A percentile compares a stretch with the other conserved stretches of the same genome.
Conservation (phyloP, 2,797 vertebrate species). For the Scolopax rusticola region DNA sequence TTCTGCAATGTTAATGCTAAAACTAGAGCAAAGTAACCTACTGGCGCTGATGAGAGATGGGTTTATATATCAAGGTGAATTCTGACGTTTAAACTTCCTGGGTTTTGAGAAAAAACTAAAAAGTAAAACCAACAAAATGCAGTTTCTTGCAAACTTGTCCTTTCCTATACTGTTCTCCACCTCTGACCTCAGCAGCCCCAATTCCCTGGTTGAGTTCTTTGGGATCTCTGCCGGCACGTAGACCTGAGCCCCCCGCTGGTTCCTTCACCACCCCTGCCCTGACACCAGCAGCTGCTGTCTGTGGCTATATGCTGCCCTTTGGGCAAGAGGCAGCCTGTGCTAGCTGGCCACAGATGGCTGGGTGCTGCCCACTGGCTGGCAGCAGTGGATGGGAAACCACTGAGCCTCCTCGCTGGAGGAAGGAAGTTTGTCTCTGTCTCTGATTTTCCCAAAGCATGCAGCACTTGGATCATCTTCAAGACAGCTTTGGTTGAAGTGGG, state of each 20-base stretch:
- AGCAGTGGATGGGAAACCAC: rapidly evolving
- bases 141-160: background rate
- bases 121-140: background rate
- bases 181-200: background rate
- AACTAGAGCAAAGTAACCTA: background rate
- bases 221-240: background rate
- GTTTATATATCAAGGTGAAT: background rate
- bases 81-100: background rate
- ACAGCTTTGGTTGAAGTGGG: background rate
- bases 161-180: background rate
- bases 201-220: background rate
- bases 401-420: background rate
- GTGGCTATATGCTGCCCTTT: background rate
- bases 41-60: no score
- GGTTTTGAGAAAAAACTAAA: background rate
- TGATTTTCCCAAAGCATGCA: rapidly evolving
- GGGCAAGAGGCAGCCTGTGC: background rate
- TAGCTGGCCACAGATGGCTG: background rate
- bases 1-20: background rate
- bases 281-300: background rate
- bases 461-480: background rate
- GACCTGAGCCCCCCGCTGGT: rapidly evolving
- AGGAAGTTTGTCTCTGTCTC: background rate
- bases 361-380: background rate
- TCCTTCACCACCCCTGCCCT: background rate